These are phyloP conservation scores for Nerophis lumbriciformis DNA, from an alignment of 2,113 vertebrate genomes.

Conservation along the genomic window DNA sequence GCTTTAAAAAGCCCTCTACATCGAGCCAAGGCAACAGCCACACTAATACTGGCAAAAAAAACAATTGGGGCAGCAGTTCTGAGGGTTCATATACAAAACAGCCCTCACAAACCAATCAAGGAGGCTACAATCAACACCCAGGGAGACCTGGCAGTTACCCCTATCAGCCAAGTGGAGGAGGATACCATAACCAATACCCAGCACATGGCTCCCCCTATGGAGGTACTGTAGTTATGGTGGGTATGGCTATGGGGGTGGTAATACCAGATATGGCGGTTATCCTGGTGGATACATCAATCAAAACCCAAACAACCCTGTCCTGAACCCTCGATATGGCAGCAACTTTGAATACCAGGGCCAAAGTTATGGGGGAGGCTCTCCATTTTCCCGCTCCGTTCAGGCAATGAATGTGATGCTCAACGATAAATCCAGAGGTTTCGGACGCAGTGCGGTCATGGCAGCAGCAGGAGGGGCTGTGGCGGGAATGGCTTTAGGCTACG, in stretches of 20 bases:
- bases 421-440: slow-evolving; percentile 62
- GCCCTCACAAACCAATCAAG: slow-evolving; percentile 18
- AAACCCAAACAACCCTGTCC: slow-evolving; percentile 64
- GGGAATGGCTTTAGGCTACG: slow-evolving; percentile 70
- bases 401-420: slow-evolving; percentile 48
- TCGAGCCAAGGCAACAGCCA: slow-evolving; percentile 6
- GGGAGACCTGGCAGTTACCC: slow-evolving; percentile 33
- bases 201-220: slow-evolving; percentile 15
- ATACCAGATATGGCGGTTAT: slow-evolving; percentile 29
- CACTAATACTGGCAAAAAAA: slow-evolving; percentile 15
- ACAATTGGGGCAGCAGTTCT: slow-evolving; percentile 16
- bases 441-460: slow-evolving; percentile 55
- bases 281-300: slow-evolving; percentile 54
- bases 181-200: slow-evolving; percentile 13
- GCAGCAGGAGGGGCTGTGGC: slow-evolving; percentile 58
- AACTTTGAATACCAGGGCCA: slow-evolving; percentile 51
- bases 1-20: slow-evolving; percentile 9
- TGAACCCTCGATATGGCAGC: slow-evolving; percentile 64
- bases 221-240: slow-evolving; percentile 5
- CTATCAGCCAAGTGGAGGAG: slow-evolving; percentile 12
- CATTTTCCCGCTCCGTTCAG: slow-evolving; percentile 58
- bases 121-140: slow-evolving; percentile 2
- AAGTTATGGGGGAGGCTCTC: slow-evolving; percentile 49
- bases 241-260: slow-evolving; percentile 8
- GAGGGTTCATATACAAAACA: slow-evolving; percentile 33